phyloP scores from a whole-genome alignment of 2,888 invertebrate species.

The Branchellion lobata region DNA sequence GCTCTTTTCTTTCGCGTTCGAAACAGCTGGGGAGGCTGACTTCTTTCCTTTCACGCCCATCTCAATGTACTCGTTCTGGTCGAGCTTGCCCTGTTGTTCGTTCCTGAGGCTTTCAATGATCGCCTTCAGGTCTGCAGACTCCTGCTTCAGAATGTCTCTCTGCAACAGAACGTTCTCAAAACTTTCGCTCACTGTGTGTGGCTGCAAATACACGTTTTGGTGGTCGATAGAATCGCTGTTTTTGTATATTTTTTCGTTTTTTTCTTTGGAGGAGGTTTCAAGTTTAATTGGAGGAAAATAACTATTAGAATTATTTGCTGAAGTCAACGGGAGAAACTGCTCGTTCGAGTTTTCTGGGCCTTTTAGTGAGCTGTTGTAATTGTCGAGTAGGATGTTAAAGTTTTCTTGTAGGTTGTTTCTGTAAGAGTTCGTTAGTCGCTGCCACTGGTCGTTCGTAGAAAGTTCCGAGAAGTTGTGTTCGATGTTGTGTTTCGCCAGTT shows the following conservation, averaged over 20 bases:
- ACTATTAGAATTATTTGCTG: too few relatives aligned
- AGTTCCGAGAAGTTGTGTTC: not conserved
- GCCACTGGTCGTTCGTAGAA: not conserved
- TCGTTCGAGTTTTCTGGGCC: not conserved
- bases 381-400: not conserved
- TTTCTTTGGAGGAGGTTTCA: not conserved
- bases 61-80: not conserved
- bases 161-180: not conserved
- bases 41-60: too few relatives aligned
- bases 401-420: not conserved
- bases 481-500: not conserved
- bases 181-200: not conserved
- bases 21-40: too few relatives aligned
- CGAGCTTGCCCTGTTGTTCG: not conserved
- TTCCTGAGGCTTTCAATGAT: not conserved
- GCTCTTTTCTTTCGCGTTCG: not conserved
- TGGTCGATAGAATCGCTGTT: too few relatives aligned
- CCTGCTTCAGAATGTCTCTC: slow-evolving; percentile 10
- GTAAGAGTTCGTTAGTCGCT: not conserved
- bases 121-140: not conserved
- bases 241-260: too few relatives aligned
- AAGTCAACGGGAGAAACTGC: not conserved
- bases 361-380: too few relatives aligned
- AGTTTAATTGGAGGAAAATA: not conserved
- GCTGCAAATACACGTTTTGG: too few relatives aligned